Base-by-base conservation (phyloP, 2,113 vertebrate species). In the Trematocara zebra region DNA sequence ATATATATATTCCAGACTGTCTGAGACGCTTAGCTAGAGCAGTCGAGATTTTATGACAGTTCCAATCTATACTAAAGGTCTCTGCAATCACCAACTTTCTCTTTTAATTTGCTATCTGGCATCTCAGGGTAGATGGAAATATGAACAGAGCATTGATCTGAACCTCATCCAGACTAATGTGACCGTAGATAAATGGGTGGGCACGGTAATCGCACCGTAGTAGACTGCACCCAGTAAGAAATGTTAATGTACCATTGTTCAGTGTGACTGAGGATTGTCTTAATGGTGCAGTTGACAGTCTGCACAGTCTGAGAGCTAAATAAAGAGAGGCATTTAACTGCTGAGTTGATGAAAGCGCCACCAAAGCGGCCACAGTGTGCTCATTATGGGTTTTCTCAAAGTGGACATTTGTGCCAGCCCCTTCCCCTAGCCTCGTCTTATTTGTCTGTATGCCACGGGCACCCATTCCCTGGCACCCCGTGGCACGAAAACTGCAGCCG, bases 311-410 rank as follows among this genome's bases (percentile, higher is more conserved):
- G 83, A 86, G 88, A 74, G 93, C 91, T 92, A 93, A 93, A 95
- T 90, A 95, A 92, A 95, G 89, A 88, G 92, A 84, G 87, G 87
- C 91, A 91, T 92, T 95, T 95, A 94, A 92, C 84, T 54, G 79
- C 84, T 81, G 91, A 81, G 85, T 87, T 92, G 91, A 94, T 94
- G 88, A 95, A 93, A 91, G 94, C 83, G 44, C 85, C 87, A 86
- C 90, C 90, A 87, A 87, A 95, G 91, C 83, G 80, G 89, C 86
- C 92, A 96, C 95, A 96, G 89, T 92, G 94, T 90, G 88, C 89
- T 94, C 93, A 95, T 94, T 96, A 94, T 95, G 88, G 81, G 83
- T 53, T 89, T 89, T 86, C 89, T 95, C 87, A 94, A 95, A 95
- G 91, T 94, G 94, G 93, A 92, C 90, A 88, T 94, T 94, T 94